These are phyloP conservation scores for Urocynchramus pylzowi DNA, from an alignment of 2,113 vertebrate genomes.

Conservation along the genomic window DNA sequence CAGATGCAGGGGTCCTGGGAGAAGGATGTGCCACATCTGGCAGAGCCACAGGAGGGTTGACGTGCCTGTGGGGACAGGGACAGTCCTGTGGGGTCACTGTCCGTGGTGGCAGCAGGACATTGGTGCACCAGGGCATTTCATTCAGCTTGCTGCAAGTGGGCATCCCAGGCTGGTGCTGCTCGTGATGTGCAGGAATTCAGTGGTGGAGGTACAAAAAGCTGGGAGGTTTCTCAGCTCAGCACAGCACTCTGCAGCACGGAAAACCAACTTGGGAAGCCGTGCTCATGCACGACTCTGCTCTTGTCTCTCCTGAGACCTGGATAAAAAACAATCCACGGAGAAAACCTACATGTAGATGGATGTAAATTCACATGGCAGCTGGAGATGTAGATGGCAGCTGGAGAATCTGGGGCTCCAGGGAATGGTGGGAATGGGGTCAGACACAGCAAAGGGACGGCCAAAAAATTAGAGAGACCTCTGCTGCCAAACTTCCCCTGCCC, in stretches of 20 bases:
- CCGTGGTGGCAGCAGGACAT: background rate
- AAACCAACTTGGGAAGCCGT: background rate
- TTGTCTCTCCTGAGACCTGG: background rate
- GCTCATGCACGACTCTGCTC: background rate
- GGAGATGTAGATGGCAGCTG: background rate
- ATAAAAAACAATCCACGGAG: background rate
- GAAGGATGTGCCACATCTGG: background rate
- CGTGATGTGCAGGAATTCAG: accelerated
- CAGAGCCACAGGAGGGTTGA: background rate
- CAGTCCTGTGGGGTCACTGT: background rate
- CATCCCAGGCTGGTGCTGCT: background rate
- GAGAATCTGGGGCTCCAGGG: background rate
- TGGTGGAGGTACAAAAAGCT: background rate
- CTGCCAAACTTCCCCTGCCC: background rate
- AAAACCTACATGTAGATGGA: background rate
- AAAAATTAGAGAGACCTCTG: background rate
- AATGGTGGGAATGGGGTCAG: constrained; percentile 17
- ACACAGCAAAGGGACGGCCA: background rate
- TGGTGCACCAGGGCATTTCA: accelerated
- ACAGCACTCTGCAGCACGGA: background rate
- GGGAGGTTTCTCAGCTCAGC: background rate
- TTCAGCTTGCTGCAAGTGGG: background rate
- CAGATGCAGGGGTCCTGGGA: accelerated
- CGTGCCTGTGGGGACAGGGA: background rate
- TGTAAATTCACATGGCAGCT: background rate